Base-by-base conservation (phyloP, 2,888 invertebrate genomes). In the Drosophila cyrtoloma region DNA sequence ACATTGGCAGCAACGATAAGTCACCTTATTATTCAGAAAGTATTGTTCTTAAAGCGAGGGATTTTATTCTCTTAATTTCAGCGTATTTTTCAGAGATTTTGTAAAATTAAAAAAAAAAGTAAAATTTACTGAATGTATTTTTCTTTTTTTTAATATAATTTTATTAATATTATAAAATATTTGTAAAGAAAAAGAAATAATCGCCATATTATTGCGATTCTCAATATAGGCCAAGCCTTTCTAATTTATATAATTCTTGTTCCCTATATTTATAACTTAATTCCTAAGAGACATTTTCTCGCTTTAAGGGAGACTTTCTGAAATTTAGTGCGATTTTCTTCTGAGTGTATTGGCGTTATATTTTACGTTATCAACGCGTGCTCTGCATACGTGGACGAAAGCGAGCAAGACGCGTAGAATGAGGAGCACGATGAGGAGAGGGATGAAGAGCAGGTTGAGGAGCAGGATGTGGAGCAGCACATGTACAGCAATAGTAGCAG, bases 311-410 rank as follows among this genome's bases (percentile, higher is more conserved):
- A 9, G 19, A 39, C 9, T 3, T 42, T 42, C 9, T 5, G 1
- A n/a, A 42, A n/a, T 10, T 0, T 10, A 10, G n/a, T 10, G 10
- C 5, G 10, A n/a, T 5, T n/a, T n/a, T 47, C 16, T 16, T 47
- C 9, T 26, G 16, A 47, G 47, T 47, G 47, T 66, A 60, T 44
- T 33, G n/a, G 55, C 71, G 59, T 77, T 72, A 55, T 85, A 73
- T 84, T 79, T 81, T 85, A 76, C 82, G 90, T 78, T 91, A 87
- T 89, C 91, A 89, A 78, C 71, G 91, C 91, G 88, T 89, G 91
- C 88, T 91, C 76, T 73, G 90, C 88, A 84, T 88, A 87, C 90
- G 90, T 87, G 85, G 73, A 59, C 61, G 63, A 39, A 53, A 37
- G n/a, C 51, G 63, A 47, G 16, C 26, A 33, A 12, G 37, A 37